Evolutionary conservation across 53 echinoderm and acorn worm species (phyloP), one percentile per base, ranked within the genome.

Genomic region (Crossaster papposus): DNA sequence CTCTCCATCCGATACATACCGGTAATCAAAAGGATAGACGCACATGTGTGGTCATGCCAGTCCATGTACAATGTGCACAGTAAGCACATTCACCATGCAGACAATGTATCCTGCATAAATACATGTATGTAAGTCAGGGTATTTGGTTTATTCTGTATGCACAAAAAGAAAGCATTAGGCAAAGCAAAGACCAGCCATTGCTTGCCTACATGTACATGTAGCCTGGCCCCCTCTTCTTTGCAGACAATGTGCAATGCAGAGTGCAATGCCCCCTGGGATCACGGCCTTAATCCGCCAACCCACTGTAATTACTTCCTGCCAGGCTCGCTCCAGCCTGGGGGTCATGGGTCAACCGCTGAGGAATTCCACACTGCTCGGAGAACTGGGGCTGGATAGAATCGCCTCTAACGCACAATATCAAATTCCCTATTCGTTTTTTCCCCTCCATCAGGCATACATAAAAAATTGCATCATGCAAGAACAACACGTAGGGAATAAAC

Each of bases 291-390:
- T 87, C 87, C 87, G 77, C 77, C 87, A 87, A 87, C 87, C 87
- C 75, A 87, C 87, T 87, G 87, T 87, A 87, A 87, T 87, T 87
- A 87, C 87, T 87, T 87, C 87, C 87, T 87, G 76, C 87, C 87
- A 85, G 76, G 54, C 87, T n/a, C 52, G 77, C 77, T 75, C 75
- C 17, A 87, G 77, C 87, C 77, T 36, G 58, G 87, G 34, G 87
- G 87, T 87, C 87, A 87, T 15, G 77, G 87, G 87, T 87, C 64
- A 76, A 20, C 77, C 20, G 62, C 55, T 35, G 51, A 76, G 87
- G 77, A 87, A 87, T 87, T 87, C 87, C 87, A 36, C 62, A 33
- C 89, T 9, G 30, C 79, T 36, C 80, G 14, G 80, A 24, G 31
- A 83, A 30, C n/a, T 24, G 23, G 80, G 44, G 44, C 6, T 7